Base-by-base conservation (phyloP, 2,113 vertebrate genomes). In the Amblyornis subalaris region DNA sequence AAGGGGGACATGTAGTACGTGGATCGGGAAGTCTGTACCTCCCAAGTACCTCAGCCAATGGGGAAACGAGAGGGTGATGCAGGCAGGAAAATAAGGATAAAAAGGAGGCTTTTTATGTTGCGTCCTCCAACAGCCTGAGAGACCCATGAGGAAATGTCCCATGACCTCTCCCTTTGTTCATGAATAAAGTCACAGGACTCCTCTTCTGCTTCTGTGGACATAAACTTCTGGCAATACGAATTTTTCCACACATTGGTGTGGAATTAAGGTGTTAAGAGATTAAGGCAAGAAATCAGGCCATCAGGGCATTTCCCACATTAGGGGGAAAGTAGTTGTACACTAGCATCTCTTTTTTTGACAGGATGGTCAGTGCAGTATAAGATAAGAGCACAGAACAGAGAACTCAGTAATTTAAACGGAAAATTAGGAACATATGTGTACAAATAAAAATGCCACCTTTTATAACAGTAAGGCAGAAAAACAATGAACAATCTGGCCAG, bases 81-180 rank as follows among this genome's bases (percentile, higher is more conserved):
- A 38, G n/a, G 14, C 0, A 1, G 19, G 18, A 64, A 28, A 28
- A 54, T 33, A 0, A 55, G n/a, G 15, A 64, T 9, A n/a, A 47
- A 64, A 65, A 55, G 40, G 7, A 55, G n/a, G 23, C 23, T 38
- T 38, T 38, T 38, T 38, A 38, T 38, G 36, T 38, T n/a, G 40
- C 28, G 48, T 55, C 50, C 28, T 65, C 69, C 50, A 55, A 10
- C 19, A n/a, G 10, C 38, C 1, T 47, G 50, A 55, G 50, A 55
- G 14, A 48, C 9, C n/a, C 50, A 54, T 4, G 7, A 12, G 14
- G n/a, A 54, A 54, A 64, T 33, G n/a, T 23, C n/a, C 42, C 50
- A 40, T 10, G 35, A 29, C 29, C 15, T 48, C 42, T n/a, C 9
- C 14, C 42, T 85, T 48, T 74, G 42, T 7, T 40, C n/a, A 55